phyloP scores from a whole-genome alignment of 2,797 vertebrate genomes.

The Ptychadena robeensis region DNA sequence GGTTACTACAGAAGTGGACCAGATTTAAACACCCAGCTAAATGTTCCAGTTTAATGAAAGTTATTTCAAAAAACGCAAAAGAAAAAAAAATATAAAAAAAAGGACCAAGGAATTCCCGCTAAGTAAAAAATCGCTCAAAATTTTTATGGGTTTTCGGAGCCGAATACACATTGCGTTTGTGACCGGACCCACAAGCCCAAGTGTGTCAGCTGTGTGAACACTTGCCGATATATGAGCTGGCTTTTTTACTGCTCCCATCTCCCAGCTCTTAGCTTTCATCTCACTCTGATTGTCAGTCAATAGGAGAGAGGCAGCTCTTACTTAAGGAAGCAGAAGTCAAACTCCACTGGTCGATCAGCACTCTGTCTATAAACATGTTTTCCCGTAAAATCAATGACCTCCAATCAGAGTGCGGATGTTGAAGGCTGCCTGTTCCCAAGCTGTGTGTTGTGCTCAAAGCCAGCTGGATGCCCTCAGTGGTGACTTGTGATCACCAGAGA shows the following conservation, averaged over 20 bases:
- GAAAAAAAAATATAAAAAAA: background rate
- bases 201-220: background rate
- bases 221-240: background rate
- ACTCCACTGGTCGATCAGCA: slow-evolving; percentile 96
- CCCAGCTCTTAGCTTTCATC: slow-evolving; percentile 61
- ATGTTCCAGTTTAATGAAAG: background rate
- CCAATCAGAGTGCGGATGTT: slow-evolving; percentile 84
- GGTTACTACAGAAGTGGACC: background rate
- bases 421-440: slow-evolving; percentile 36
- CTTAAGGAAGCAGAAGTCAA: slow-evolving; percentile 97
- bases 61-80: background rate
- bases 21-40: background rate
- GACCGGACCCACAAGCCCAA: background rate
- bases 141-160: background rate
- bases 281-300: slow-evolving; percentile 83
- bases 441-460: slow-evolving; percentile 27
- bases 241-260: slow-evolving; percentile 17
- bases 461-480: slow-evolving; percentile 8
- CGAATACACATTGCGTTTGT: background rate
- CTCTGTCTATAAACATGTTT: slow-evolving; percentile 99
- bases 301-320: slow-evolving; percentile 85
- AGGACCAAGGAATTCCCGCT: background rate
- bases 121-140: background rate
- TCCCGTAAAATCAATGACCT: slow-evolving; percentile 99
- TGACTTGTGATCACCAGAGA: background rate